These are phyloP conservation scores for Molanna angustata DNA, from an alignment of 2,888 invertebrate species.

Conservation along the genomic window DNA sequence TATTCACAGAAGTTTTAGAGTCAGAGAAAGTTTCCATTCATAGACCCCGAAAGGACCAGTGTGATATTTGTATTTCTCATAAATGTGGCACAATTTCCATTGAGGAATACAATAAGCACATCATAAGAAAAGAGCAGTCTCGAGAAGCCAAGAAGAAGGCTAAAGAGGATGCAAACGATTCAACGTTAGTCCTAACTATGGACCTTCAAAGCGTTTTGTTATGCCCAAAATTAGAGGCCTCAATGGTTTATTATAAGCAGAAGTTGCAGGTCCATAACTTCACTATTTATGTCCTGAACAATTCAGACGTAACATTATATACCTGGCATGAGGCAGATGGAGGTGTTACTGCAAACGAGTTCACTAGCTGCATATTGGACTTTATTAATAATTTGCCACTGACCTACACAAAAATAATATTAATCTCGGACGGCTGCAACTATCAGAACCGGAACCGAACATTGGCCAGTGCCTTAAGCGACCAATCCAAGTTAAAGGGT, in stretches of 20 bases:
- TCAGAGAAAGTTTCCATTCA: too few species aligned
- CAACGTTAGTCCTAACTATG: too few species aligned
- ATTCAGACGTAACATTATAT: background rate
- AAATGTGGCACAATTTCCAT: too few species aligned
- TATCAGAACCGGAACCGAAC: conserved; percentile 1
- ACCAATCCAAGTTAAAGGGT: too few species aligned
- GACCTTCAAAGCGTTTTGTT: background rate
- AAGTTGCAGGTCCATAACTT: background rate
- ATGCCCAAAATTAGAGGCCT: background rate
- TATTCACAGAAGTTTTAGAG: too few species aligned
- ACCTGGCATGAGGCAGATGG: background rate
- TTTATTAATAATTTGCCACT: background rate
- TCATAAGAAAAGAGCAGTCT: too few species aligned
- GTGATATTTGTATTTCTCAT: too few species aligned
- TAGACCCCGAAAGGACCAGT: too few species aligned
- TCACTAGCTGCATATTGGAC: background rate
- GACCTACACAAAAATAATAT: background rate
- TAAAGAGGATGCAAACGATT: too few species aligned
- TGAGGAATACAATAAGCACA: too few species aligned
- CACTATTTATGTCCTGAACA: background rate
- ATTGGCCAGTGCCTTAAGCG: background rate
- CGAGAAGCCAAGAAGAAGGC: too few species aligned
- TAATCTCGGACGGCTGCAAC: conserved; percentile 3
- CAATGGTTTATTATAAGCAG: background rate
- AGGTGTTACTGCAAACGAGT: too few species aligned